A percentile compares a stretch with the other conserved stretches of the same genome.
These are phyloP conservation scores for Trichacis sp. DNA, from an alignment of 2,888 invertebrate genomes.

Conservation along the genomic window DNA sequence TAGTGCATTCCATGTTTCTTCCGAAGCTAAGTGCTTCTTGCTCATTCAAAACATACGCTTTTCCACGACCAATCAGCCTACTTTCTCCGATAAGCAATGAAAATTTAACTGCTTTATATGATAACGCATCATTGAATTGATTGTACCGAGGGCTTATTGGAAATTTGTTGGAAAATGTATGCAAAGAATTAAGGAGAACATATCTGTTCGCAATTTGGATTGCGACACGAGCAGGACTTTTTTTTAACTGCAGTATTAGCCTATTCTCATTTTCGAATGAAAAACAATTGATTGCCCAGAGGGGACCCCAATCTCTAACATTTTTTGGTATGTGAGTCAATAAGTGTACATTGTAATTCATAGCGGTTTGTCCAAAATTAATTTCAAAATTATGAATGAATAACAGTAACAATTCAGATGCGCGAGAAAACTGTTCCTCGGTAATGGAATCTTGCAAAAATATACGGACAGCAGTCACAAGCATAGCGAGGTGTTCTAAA, in stretches of 20 bases:
- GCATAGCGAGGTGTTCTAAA: conserved; percentile 17
- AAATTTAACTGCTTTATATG: conserved; percentile 12
- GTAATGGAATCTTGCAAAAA: conserved; percentile 16
- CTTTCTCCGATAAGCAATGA: not conserved
- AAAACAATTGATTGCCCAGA: conserved; percentile 21
- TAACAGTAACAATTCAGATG: not conserved
- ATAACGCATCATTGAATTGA: conserved; percentile 2
- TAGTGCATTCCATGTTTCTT: conserved; percentile 1
- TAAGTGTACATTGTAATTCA: conserved; percentile 18
- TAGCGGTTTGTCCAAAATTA: conserved; percentile 7
- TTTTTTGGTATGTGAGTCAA: conserved; percentile 9
- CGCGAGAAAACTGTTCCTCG: not conserved
- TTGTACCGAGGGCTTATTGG: not conserved
- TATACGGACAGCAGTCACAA: conserved; percentile 13
- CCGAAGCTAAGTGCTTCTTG: conserved; percentile 11
- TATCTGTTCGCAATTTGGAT: conserved; percentile 16
- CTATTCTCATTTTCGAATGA: conserved; percentile 25
- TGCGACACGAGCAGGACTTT: conserved; percentile 10
- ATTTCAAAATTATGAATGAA: not conserved
- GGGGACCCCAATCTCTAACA: conserved; percentile 19
- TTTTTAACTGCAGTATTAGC: conserved; percentile 15
- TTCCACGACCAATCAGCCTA: conserved; percentile 15
- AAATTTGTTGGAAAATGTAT: conserved; percentile 7
- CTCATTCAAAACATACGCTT: conserved; percentile 10
- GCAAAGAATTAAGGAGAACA: conserved; percentile 5